Conservation (phyloP, 1,140 invertebrate genomes). For the Drosophila equinoxialis region DNA sequence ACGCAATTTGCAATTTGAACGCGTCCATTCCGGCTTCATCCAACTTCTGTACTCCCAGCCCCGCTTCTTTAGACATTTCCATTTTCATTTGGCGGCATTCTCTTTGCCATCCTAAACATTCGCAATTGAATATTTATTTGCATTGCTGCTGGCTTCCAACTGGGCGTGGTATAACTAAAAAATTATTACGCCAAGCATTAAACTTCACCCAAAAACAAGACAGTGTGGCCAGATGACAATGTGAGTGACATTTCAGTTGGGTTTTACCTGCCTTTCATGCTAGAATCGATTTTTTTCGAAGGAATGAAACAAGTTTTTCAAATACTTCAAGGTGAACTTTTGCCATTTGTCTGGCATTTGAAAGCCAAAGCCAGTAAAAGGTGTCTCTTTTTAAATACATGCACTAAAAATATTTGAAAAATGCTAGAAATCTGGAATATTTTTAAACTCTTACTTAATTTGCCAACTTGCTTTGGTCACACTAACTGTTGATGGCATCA, state of each 20-base stretch:
- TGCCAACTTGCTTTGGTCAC: constrained; percentile 15
- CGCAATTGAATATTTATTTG: constrained; percentile 74
- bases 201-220: constrained; percentile 36
- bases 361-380: too few species aligned
- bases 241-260: neutral
- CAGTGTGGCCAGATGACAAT: neutral
- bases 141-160: constrained; percentile 21
- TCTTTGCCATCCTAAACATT: constrained; percentile 34
- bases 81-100: neutral
- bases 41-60: neutral
- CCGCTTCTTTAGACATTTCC: neutral
- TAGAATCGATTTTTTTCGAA: too few species aligned
- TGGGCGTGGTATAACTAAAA: constrained; percentile 62
- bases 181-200: constrained; percentile 58
- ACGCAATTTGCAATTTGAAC: constrained; percentile 74
- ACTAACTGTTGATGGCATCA: constrained; percentile 21
- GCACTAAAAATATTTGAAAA: too few species aligned
- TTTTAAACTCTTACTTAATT: too few species aligned
- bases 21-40: constrained; percentile 53
- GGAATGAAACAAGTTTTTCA: too few species aligned
- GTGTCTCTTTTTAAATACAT: too few species aligned
- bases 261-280: too few species aligned
- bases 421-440: too few species aligned
- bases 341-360: too few species aligned
- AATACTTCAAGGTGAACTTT: too few species aligned